Evolutionary conservation across 2,113 vertebrate genomes (phyloP).

Genomic region (Cebidichthys violaceus): DNA sequence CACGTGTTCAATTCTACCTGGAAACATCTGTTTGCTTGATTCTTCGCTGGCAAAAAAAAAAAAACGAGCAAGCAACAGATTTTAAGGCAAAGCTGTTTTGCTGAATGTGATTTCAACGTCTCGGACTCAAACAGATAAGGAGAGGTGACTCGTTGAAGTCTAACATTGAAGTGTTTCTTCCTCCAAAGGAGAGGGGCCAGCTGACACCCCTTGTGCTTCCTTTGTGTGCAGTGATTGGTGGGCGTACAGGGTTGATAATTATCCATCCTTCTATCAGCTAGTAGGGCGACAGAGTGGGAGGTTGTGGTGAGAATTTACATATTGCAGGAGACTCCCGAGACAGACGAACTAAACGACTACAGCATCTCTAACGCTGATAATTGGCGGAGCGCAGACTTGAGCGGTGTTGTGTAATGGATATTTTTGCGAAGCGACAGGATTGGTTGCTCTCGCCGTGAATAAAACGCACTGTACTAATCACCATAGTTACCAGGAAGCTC

Average conservation of each 20-base stretch:
- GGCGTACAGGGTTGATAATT: constrained; percentile 14
- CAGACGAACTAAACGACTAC: constrained; percentile 22
- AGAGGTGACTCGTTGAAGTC: constrained; percentile 20
- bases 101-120: neutral
- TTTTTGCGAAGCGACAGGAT: constrained; percentile 11
- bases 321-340: constrained; percentile 38
- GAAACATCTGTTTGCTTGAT: constrained; percentile 22
- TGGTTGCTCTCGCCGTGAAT: constrained; percentile 1
- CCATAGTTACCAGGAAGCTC: constrained; percentile 31
- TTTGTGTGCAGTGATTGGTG: constrained; percentile 14
- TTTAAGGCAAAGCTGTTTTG: constrained; percentile 12
- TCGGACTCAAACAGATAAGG: constrained; percentile 1
- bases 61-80: neutral
- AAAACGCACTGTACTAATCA: constrained; percentile 4
- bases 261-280: constrained; percentile 46
- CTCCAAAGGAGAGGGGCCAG: constrained; percentile 4
- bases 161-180: neutral
- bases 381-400: constrained; percentile 25
- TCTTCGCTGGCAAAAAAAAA: constrained; percentile 7
- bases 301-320: constrained; percentile 28
- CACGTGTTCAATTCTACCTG: constrained; percentile 19
- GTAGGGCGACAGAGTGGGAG: constrained; percentile 26
- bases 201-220: neutral
- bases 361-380: constrained; percentile 23
- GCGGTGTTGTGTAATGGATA: constrained; percentile 34